These are phyloP conservation scores for Macrotis lagotis DNA, from an alignment of 2,113 vertebrate species.

Conservation along the genomic window DNA sequence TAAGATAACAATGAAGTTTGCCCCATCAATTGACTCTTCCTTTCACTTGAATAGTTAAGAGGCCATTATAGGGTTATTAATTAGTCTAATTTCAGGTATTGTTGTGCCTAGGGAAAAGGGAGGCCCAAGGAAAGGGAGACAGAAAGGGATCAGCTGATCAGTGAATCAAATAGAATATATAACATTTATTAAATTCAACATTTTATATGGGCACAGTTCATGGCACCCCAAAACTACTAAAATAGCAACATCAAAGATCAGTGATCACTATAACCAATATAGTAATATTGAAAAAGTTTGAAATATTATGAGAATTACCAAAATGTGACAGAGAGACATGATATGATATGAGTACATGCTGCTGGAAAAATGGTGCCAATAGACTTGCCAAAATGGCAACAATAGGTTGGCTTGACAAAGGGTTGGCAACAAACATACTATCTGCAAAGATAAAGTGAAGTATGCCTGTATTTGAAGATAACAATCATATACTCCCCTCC, in stretches of 20 bases:
- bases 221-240: background rate
- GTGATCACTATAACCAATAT: background rate
- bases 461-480: background rate
- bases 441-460: background rate
- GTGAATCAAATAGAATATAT: no score
- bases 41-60: no score
- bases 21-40: no score
- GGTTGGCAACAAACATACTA: background rate
- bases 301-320: background rate
- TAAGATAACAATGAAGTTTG: no score
- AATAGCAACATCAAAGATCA: background rate
- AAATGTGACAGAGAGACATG: background rate
- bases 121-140: no score
- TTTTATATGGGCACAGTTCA: no score
- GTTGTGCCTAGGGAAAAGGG: no score
- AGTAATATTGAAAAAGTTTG: background rate
- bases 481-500: background rate
- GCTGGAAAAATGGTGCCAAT: background rate
- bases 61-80: no score
- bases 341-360: background rate
- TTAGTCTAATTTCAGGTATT: no score
- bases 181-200: no score
- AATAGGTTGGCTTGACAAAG: background rate
- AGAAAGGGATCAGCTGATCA: no score
- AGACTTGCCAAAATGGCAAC: no score